Evolutionary conservation across 2,888 invertebrate species (phyloP).

Genomic region (Caenorhabditis doughertyi): DNA sequence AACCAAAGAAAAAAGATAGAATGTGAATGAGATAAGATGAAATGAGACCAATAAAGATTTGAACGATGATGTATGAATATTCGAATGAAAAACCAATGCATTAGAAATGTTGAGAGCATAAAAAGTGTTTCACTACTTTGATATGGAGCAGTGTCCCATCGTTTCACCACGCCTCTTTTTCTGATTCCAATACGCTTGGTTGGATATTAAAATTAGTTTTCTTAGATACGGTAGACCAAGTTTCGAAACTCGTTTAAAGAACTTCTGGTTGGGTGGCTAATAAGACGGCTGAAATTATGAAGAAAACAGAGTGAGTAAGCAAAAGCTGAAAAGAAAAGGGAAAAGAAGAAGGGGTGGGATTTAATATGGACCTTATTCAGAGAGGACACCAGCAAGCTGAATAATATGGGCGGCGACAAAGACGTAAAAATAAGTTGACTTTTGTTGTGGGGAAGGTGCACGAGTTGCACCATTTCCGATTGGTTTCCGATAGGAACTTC

Average conservation of each 20-base stretch:
- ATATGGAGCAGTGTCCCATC: slow-evolving; percentile 8
- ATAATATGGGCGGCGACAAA: slow-evolving; percentile 27
- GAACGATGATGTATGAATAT: slow-evolving; percentile 59
- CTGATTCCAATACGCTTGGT: slow-evolving; percentile 34
- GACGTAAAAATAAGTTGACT: not conserved
- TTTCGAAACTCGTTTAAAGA: slow-evolving; percentile 4
- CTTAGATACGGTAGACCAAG: slow-evolving; percentile 24
- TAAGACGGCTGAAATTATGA: slow-evolving; percentile 11
- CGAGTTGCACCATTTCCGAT: not conserved
- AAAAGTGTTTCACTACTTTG: slow-evolving; percentile 40
- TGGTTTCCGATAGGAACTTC: not conserved
- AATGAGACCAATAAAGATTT: slow-evolving; percentile 51
- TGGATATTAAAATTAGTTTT: slow-evolving; percentile 31
- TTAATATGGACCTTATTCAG: slow-evolving; percentile 54
- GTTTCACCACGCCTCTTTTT: not conserved
- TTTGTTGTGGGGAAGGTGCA: not conserved
- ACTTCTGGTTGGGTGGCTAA: slow-evolving; percentile 20
- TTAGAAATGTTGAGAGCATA: slow-evolving; percentile 32
- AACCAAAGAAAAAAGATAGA: slow-evolving; percentile 1
- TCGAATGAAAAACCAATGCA: slow-evolving; percentile 44
- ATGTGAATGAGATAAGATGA: slow-evolving; percentile 17
- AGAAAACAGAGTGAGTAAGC: slow-evolving; percentile 44
- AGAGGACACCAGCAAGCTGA: slow-evolving; percentile 34
- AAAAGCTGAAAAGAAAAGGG: slow-evolving; percentile 5
- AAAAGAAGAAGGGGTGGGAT: slow-evolving; percentile 12